phyloP scores from a whole-genome alignment of 2,888 invertebrate genomes.

The Bursaphelenchus okinawaensis region DNA sequence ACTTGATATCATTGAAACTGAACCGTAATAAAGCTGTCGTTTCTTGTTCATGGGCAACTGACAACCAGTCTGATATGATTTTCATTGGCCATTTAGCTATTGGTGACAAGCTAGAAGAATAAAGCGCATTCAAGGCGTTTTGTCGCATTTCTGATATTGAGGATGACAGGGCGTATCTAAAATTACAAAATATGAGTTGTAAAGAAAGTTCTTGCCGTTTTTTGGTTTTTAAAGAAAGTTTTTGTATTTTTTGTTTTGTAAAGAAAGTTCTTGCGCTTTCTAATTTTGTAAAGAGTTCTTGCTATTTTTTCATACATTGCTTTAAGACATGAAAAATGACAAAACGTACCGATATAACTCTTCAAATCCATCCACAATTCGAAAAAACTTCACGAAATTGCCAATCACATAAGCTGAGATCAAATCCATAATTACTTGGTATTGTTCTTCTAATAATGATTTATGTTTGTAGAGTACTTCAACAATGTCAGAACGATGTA shows the following conservation, averaged over 20 bases:
- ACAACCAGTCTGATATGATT: not conserved
- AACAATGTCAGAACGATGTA: not conserved
- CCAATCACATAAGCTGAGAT: not conserved
- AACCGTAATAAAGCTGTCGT: not conserved
- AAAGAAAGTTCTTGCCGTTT: no score
- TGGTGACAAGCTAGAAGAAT: not conserved
- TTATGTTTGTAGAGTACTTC: not conserved
- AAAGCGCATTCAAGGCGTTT: not conserved
- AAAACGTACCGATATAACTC: not conserved
- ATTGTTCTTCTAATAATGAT: not conserved
- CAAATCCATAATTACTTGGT: not conserved
- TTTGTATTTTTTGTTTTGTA: no score
- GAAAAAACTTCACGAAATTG: conserved; percentile 7
- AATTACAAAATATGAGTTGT: no score
- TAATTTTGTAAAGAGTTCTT: no score
- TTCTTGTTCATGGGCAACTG: not conserved
- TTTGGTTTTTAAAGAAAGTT: no score
- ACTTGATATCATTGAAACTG: not conserved
- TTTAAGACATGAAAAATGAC: no score
- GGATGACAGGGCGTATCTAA: not conserved
- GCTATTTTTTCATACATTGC: no score
- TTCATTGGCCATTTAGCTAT: not conserved
- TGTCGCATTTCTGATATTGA: not conserved
- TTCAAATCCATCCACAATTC: not conserved
- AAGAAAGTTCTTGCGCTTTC: no score